Evolutionary conservation across 1,140 invertebrate species (phyloP), one percentile per base, ranked within the genome.

Genomic region (Drosophila auraria): DNA sequence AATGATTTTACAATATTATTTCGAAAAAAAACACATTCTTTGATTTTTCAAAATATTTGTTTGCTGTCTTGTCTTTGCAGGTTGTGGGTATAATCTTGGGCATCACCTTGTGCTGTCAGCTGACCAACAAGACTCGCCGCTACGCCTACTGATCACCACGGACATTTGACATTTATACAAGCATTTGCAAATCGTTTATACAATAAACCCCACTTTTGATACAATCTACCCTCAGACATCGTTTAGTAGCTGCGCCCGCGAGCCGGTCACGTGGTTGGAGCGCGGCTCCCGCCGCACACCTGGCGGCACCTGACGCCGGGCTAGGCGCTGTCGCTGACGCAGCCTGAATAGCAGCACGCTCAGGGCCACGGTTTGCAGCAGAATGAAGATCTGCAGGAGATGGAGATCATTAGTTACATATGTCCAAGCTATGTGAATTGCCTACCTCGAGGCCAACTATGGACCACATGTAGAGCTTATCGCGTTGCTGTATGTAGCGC

Each of bases 391-490:
- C 86, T 90, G 42, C 11, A 30, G 33, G 3, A 20, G 62, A 53
- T 50, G 20, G 17, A 62, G 20, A 45, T n/a, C 4, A 7, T n/a
- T 27, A 17, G 20, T 20, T 30, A 33, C 45, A 15, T 27, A 51
- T 42, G 38, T 36, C 30, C 20, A 6, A 27, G 25, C 12, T 1
- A 45, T 30, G 65, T 59, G 54, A 68, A 60, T 33, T 77, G 25
- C 83, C 40, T 66, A 90, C 86, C 86, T 90, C 86, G 70, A 90
- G 87, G 79, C 87, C 86, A 59, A 90, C 65, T 50, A 90, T 86
- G 69, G 75, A 73, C 82, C 86, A 90, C 82, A 86, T 90, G 57
- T 70, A 90, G 15, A 90, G 53, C 79, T 80, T 90, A 82, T 90
- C 86, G 53, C 86, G 82, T 23, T 82, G 73, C 53, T 83, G 72